Evolutionary conservation across 2,888 invertebrate genomes (phyloP), one percentile per base, ranked within the genome.

Genomic region (Erebia aethiops): DNA sequence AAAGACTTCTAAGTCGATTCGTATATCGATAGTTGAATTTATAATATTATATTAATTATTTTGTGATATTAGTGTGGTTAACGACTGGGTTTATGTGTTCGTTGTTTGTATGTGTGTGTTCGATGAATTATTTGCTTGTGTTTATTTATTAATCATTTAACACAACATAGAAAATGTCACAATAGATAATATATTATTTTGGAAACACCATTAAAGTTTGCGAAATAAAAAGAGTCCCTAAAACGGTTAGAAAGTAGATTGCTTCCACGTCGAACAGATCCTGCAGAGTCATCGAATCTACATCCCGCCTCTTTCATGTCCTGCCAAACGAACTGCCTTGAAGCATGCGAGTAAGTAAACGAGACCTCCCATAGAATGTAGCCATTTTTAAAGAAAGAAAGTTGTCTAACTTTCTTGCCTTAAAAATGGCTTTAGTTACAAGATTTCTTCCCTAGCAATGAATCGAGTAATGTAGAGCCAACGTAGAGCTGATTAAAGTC

Each of bases 271-370:
- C 69, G 66, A 61, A 35, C 51, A 21, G 58, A 58, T 60, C 26
- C 43, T 60, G 66, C 67, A 58, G 72, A 70, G 66, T 72, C 72
- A 72, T 72, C 72, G 67, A 67, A 67, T 67, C 61, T 41, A 61
- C 61, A 21, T 51, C 69, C 63, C 72, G 72, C 72, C 72, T 67
- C 51, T 72, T 72, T 66, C 72, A 16, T 72, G 72, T 72, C 72
- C 49, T 57, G 54, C 57, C 51, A 41, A 69, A 58, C 58, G 65
- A 67, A 56, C 54, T 67, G 71, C 60, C 56, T 56, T 43, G 46
- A 43, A 57, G 56, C 54, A 56, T 57, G 66, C 43, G 21, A 66
- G 57, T 54, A 54, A 1, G 16, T 54, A 26, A 11, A 16, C 16
- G 49, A 18, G 9, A 16, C 26, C 54, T 65, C 54, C 41, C 35